Evolutionary conservation across 2,888 invertebrate genomes (phyloP), one percentile per base, ranked within the genome.

Genomic region (Fragum sueziense): DNA sequence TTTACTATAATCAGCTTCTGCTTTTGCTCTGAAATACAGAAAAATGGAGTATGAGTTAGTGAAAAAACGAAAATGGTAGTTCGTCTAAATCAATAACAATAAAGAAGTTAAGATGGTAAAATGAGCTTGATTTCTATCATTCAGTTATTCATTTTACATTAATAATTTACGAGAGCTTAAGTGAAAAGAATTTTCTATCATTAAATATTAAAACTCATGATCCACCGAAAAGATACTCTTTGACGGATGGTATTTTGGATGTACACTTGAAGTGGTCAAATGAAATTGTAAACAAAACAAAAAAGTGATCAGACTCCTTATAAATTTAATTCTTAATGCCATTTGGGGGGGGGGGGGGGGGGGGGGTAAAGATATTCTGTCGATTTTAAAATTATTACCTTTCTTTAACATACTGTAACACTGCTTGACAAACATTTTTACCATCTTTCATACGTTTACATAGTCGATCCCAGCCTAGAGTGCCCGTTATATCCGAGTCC

Each of bases 381-480:
- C 31, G 29, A 11, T 61, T 17, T 27, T 9, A 37, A 37, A 37
- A 33, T 25, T 29, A 4, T 54, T 41, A 79, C 83, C 83, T 83
- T n/a, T 80, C 83, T 51, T 83, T 83, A 2, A 83, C 52, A 47
- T 72, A 84, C 54, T 81, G 80, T 6, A 72, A 65, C 20, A 81
- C 74, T 2, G 79, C 80, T 0, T 57, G 27, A 61, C 80, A 84
- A 1, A 84, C 79, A 62, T 79, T 81, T 57, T 67, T 74, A 22
- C 84, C 84, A 65, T 84, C 84, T 68, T 79, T 84, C 81, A 84
- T 84, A 1, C 84, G 80, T 25, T 54, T 73, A 52, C 71, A 67
- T 34, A 84, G n/a, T 11, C 62, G 59, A 20, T 84, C 84, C 84
- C 84, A 84, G 33, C 84, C 84, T 6, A 25, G 27, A 17, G 79